Percentiles rank a stretch among this genome's conserved stretches.
Conservation (phyloP, 2,888 invertebrate genomes). For the Hirtodrosophila alboralis region DNA sequence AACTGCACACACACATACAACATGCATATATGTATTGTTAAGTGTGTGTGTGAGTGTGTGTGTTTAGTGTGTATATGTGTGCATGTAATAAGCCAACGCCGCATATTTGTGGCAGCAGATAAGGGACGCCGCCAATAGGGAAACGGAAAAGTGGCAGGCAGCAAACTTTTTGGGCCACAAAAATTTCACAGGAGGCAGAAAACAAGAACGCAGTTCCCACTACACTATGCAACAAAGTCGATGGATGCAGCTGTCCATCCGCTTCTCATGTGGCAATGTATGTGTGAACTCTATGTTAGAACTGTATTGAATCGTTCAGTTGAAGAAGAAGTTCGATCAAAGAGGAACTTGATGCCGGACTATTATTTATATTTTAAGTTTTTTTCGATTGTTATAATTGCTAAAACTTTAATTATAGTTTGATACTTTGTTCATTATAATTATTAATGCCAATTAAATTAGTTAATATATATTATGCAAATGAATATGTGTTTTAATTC, state of each 20-base stretch:
- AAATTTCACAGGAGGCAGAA: slow-evolving; percentile 46
- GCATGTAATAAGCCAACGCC: slow-evolving; percentile 22
- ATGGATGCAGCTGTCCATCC: slow-evolving; percentile 52
- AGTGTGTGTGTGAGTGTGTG: not conserved
- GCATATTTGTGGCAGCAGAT: slow-evolving; percentile 56
- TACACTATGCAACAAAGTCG: slow-evolving; percentile 2
- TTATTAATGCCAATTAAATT: too few species aligned
- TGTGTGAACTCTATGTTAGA: slow-evolving; percentile 4
- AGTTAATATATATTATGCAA: too few species aligned
- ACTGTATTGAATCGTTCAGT: not conserved
- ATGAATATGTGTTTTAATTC: too few species aligned
- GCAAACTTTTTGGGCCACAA: slow-evolving; percentile 53
- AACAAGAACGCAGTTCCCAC: slow-evolving; percentile 3
- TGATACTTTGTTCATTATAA: too few species aligned
- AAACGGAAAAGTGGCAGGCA: not conserved
- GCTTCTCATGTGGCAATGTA: slow-evolving; percentile 46
- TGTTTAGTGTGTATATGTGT: slow-evolving; percentile 1
- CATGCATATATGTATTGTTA: not conserved
- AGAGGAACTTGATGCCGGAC: too few species aligned
- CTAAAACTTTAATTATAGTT: too few species aligned
- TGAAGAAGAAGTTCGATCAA: too few species aligned
- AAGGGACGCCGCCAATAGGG: not conserved
- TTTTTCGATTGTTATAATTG: too few species aligned
- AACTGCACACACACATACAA: not conserved
- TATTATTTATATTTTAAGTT: too few species aligned